phyloP scores from a whole-genome alignment of 2,888 invertebrate genomes.

The Drosophila pseudotakahashii region DNA sequence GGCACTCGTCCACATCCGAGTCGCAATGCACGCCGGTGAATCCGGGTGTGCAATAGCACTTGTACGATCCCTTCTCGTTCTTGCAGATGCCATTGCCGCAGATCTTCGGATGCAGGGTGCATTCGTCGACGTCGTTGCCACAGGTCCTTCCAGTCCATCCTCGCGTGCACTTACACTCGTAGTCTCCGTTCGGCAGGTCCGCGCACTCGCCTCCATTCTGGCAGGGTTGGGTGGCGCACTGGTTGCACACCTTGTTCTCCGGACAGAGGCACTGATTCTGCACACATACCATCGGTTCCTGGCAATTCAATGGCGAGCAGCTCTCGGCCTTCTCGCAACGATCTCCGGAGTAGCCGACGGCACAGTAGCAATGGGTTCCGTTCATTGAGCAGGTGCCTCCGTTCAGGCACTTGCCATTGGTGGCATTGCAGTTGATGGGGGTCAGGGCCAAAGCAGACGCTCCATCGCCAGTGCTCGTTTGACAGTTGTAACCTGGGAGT shows the following conservation, averaged over 20 bases:
- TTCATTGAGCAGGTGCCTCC: conserved; percentile 84
- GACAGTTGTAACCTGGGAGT: conserved; percentile 82
- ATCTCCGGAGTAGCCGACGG: conserved; percentile 82
- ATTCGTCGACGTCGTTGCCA: conserved; percentile 90
- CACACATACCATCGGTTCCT: conserved; percentile 83
- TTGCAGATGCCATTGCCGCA: conserved; percentile 94
- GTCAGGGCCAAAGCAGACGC: conserved; percentile 52
- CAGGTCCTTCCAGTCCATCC: conserved; percentile 87
- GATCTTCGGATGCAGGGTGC: conserved; percentile 85
- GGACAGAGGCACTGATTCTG: conserved; percentile 83
- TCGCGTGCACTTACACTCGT: conserved; percentile 86
- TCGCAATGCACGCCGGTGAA: conserved; percentile 94
- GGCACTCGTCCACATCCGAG: conserved; percentile 94
- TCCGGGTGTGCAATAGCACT: conserved; percentile 95
- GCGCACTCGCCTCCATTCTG: conserved; percentile 88
- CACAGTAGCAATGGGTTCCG: conserved; percentile 83
- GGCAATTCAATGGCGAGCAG: conserved; percentile 81
- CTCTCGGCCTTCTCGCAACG: conserved; percentile 82
- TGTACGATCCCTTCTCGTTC: conserved; percentile 90
- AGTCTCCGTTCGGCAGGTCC: conserved; percentile 86
- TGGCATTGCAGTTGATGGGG: conserved; percentile 75
- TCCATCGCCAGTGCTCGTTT: conserved; percentile 72
- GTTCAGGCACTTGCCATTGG: conserved; percentile 82
- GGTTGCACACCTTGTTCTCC: conserved; percentile 84
- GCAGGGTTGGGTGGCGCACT: conserved; percentile 87